Percentiles rank a stretch among this genome's conserved stretches.
phyloP scores from a whole-genome alignment of 2,888 invertebrate genomes.

The Aporophyla nigra region DNA sequence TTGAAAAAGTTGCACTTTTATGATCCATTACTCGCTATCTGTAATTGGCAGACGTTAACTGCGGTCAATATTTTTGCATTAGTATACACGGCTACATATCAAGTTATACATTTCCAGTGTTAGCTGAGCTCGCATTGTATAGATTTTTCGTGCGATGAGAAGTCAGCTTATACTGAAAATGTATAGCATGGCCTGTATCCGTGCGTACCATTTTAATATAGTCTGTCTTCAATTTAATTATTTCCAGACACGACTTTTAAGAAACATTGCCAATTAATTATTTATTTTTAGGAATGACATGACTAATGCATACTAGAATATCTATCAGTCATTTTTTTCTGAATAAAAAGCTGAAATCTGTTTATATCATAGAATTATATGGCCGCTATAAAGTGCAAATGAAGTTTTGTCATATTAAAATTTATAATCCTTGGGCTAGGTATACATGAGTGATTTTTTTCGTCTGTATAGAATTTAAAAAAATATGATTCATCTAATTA shows the following conservation, averaged over 20 bases:
- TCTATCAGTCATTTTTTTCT: constrained; percentile 27
- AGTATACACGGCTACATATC: not conserved
- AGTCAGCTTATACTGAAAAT: too few relatives aligned
- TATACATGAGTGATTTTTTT: constrained; percentile 22
- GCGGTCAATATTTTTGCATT: constrained; percentile 11
- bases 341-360: constrained; percentile 16
- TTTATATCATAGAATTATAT: constrained; percentile 45
- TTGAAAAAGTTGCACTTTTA: constrained; percentile 6
- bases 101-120: too few relatives aligned
- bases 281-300: constrained; percentile 30
- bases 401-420: constrained; percentile 46
- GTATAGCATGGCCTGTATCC: too few relatives aligned
- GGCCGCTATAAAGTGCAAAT: constrained; percentile 55
- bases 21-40: not conserved
- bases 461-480: not conserved
- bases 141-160: too few relatives aligned
- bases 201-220: not conserved
- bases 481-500: constrained; percentile 25
- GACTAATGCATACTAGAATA: constrained; percentile 23
- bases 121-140: too few relatives aligned
- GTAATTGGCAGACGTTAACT: not conserved
- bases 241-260: not conserved
- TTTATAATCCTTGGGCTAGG: constrained; percentile 34
- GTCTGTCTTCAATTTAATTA: constrained; percentile 26
- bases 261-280: constrained; percentile 21